These are phyloP conservation scores for Condylura cristata DNA, from an alignment of 2,113 vertebrate genomes.

Conservation along the genomic window DNA sequence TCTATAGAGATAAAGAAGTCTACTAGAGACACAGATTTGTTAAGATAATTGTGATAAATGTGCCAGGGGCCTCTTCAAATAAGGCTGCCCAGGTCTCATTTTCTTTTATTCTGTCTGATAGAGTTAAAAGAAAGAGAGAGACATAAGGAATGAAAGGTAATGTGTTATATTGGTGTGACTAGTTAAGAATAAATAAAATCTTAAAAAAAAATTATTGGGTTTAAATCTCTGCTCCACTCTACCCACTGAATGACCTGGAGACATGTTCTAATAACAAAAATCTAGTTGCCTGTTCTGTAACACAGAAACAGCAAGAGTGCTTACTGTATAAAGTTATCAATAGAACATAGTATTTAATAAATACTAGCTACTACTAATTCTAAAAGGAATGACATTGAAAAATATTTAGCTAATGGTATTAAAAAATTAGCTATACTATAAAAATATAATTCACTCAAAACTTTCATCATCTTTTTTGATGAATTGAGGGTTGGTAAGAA, in stretches of 20 bases:
- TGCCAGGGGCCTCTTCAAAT: not conserved
- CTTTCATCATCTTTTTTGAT: not conserved
- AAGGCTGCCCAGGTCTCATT: not conserved
- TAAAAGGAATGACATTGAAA: not conserved
- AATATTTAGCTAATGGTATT: not conserved
- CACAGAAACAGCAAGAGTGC: not conserved
- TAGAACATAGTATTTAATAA: not conserved
- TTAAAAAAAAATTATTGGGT: not conserved
- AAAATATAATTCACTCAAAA: constrained; percentile 7
- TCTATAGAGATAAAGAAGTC: constrained; percentile 4
- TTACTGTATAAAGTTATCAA: not conserved
- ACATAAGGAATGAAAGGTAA: not conserved
- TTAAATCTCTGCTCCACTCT: not conserved
- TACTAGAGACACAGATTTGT: not conserved
- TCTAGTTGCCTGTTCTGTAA: constrained; percentile 16
- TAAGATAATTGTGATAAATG: not conserved
- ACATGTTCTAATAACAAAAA: not conserved
- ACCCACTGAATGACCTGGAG: not conserved
- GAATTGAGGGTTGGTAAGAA: not conserved
- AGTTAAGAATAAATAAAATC: too few species aligned
- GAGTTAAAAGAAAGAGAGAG: not conserved
- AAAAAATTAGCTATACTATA: not conserved
- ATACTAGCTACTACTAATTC: not conserved
- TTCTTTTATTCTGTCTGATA: not conserved
- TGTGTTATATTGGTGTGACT: not conserved